Base-by-base conservation (phyloP, 2,888 invertebrate genomes). In the Perithous albicinctus region DNA sequence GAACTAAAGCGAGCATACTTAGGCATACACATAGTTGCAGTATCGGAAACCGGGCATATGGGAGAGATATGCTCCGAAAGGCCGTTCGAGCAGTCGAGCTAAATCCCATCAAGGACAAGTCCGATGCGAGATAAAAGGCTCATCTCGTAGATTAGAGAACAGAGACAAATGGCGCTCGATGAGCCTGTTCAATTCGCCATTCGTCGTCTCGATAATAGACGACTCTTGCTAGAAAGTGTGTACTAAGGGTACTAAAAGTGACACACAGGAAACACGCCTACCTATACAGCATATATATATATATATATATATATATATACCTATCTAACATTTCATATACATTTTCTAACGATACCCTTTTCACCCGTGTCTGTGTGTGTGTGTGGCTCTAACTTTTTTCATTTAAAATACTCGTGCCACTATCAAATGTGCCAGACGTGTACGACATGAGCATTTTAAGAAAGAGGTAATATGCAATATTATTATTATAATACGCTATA, bases 391-490 rank as follows among this genome's bases (percentile, higher is more conserved):
- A n/a, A n/a, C n/a, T n/a, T 63, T 73, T 35, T 43, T 64, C 12
- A 63, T 66, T 51, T 15, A 20, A n/a, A 41, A 54, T 32, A 56
- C 29, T 66, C 48, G 64, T 64, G 56, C 38, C 69, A 69, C 56
- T 59, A 54, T 63, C 61, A 59, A 83, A 74, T 82, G 72, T 78
- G 46, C 69, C 64, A 63, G 59, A 41, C 56, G 74, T 70, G 26
- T 63, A n/a, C 66, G 86, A 83, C 75, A 91, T 91, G 91, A 91
- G 91, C 78, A 91, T 91, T 66, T 85, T 91, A 70, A 87, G 88
- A 82, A 90, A 89, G 54, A 90, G 88, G 88, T 89, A 83, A n/a
- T n/a, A n/a, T n/a, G n/a, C n/a, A n/a, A n/a, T n/a, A n/a, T n/a
- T n/a, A n/a, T n/a, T n/a, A n/a, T n/a, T n/a, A n/a, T n/a, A n/a